Evolutionary conservation across 1,140 invertebrate species (phyloP).

Genomic region (Agrypnia vestita): DNA sequence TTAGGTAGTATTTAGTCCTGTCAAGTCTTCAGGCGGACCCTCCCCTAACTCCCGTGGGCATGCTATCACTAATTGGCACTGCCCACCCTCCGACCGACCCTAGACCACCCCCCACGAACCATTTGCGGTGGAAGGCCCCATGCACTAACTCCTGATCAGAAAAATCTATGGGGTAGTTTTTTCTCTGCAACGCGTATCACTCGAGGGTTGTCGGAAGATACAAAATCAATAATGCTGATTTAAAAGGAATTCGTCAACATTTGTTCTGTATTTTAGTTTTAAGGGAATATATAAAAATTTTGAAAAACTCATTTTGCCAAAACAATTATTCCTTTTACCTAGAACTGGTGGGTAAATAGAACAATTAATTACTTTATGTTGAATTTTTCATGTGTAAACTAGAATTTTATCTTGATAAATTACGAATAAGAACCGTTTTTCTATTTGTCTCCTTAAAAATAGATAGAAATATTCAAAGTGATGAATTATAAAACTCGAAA

Average conservation of each 20-base stretch:
- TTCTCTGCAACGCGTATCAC: slow-evolving; percentile 29
- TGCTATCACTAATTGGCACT: slow-evolving; percentile 60
- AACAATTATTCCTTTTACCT: too few relatives aligned
- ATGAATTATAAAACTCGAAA: too few relatives aligned
- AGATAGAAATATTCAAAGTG: too few relatives aligned
- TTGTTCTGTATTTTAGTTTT: too few relatives aligned
- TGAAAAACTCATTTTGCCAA: too few relatives aligned
- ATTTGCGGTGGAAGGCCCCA: slow-evolving; percentile 34
- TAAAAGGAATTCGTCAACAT: slow-evolving; percentile 25
- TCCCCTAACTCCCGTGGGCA: slow-evolving; percentile 48
- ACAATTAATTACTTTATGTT: too few relatives aligned
- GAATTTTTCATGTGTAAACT: too few relatives aligned
- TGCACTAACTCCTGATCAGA: slow-evolving; percentile 42
- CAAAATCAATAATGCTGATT: slow-evolving; percentile 35
- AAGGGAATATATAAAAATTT: too few relatives aligned
- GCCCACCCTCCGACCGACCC: slow-evolving; percentile 30
- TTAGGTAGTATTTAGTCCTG: slow-evolving; percentile 38
- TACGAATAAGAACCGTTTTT: too few relatives aligned
- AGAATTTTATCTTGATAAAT: too few relatives aligned
- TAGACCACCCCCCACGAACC: slow-evolving; percentile 1
- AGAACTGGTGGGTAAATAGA: too few relatives aligned
- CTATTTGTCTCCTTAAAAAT: too few relatives aligned
- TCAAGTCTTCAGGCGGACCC: slow-evolving; percentile 34
- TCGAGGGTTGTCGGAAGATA: slow-evolving; percentile 11
- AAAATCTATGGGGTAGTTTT: slow-evolving; percentile 25